Evolutionary conservation across 2,888 invertebrate species (phyloP).

Genomic region (Hymenopus coronatus): DNA sequence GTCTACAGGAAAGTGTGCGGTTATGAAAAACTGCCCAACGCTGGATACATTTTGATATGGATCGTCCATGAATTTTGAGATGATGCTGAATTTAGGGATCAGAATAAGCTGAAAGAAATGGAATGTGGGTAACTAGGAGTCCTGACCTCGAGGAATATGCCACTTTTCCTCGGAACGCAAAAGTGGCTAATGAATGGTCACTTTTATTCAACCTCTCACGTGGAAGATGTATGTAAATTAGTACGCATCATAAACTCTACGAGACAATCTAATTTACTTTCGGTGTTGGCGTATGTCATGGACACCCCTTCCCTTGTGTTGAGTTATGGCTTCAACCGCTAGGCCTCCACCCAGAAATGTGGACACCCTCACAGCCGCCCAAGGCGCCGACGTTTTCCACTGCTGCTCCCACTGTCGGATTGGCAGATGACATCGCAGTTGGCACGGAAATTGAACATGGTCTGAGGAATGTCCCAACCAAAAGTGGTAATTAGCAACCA

Average conservation of each 20-base stretch:
- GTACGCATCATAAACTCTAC: background rate
- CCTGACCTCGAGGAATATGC: background rate
- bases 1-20: no score
- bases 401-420: background rate
- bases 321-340: background rate
- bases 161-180: background rate
- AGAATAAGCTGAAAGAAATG: no score
- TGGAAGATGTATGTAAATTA: background rate
- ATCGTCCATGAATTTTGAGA: no score
- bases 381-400: background rate
- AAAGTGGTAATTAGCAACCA: background rate
- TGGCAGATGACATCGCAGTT: background rate
- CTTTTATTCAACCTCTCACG: background rate
- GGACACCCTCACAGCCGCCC: background rate
- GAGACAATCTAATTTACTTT: background rate
- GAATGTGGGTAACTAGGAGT: background rate
- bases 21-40: no score
- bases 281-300: background rate
- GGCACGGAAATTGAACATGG: background rate
- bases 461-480: background rate
- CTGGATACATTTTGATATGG: no score
- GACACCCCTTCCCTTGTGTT: background rate
- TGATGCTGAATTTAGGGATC: no score
- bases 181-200: background rate
- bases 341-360: background rate